phyloP scores from a whole-genome alignment of 2,888 invertebrate species.

The Harpalus rufipes region DNA sequence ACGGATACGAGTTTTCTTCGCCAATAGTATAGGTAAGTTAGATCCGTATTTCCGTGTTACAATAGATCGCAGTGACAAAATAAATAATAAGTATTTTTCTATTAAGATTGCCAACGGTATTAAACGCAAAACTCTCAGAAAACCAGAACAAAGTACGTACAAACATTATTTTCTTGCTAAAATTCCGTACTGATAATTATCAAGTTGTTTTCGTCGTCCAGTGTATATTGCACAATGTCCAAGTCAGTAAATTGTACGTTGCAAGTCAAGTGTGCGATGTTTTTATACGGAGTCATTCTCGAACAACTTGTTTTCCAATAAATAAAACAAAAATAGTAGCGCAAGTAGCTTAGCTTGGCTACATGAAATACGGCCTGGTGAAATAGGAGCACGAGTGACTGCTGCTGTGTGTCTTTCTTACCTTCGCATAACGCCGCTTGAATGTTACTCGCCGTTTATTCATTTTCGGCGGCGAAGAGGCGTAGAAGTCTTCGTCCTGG shows the following conservation, averaged over 20 bases:
- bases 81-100: too few relatives aligned
- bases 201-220: slow-evolving; percentile 4
- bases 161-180: too few relatives aligned
- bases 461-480: slow-evolving; percentile 64
- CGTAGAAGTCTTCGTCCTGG: slow-evolving; percentile 66
- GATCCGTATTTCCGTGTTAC: too few relatives aligned
- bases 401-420: slow-evolving; percentile 29
- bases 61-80: too few relatives aligned
- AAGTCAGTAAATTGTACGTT: slow-evolving; percentile 44
- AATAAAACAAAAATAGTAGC: slow-evolving; percentile 49
- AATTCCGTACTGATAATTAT: too few relatives aligned
- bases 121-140: too few relatives aligned
- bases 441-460: slow-evolving; percentile 61
- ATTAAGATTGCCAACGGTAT: too few relatives aligned
- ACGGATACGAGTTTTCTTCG: too few relatives aligned
- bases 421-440: slow-evolving; percentile 61
- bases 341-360: slow-evolving; percentile 11
- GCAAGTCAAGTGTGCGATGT: slow-evolving; percentile 44
- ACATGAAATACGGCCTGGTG: slow-evolving; percentile 36
- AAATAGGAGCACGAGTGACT: slow-evolving; percentile 18
- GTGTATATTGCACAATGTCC: slow-evolving; percentile 43
- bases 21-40: too few relatives aligned
- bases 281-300: slow-evolving; percentile 47
- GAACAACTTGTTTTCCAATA: slow-evolving; percentile 52
- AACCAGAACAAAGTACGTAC: too few relatives aligned